Evolutionary conservation across 1,140 invertebrate species (phyloP).

Genomic region (Hesperophylax magnus): DNA sequence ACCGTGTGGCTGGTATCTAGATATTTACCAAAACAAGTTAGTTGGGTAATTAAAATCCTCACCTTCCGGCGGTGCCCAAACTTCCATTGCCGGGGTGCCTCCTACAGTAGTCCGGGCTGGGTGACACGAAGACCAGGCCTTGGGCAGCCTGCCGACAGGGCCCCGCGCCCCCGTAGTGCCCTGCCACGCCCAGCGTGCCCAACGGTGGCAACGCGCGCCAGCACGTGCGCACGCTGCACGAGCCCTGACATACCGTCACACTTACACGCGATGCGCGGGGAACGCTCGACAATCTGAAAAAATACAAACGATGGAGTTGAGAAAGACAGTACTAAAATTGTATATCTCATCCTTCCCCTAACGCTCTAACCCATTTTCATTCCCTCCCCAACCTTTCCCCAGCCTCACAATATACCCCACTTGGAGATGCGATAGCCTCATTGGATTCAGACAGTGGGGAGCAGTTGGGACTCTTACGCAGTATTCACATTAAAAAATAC

Average conservation of each 20-base stretch:
- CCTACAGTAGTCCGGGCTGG: conserved; percentile 95
- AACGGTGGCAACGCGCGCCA: conserved; percentile 89
- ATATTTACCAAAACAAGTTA: too few relatives aligned
- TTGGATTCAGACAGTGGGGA: too few relatives aligned
- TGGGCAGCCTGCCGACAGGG: conserved; percentile 56
- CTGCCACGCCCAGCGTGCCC: conserved; percentile 82
- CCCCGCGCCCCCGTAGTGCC: conserved; percentile 38
- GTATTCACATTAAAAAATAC: too few relatives aligned
- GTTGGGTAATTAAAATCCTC: conserved; percentile 37
- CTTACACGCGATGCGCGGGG: conserved; percentile 88
- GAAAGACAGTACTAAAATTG: too few relatives aligned
- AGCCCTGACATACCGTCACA: conserved; percentile 93
- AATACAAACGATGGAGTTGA: too few relatives aligned
- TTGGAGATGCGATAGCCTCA: too few relatives aligned
- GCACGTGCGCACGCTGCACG: conserved; percentile 88
- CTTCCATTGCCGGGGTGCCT: conserved; percentile 82
- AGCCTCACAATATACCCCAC: too few relatives aligned
- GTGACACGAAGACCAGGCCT: conserved; percentile 82
- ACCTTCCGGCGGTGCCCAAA: conserved; percentile 81
- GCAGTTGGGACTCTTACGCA: too few relatives aligned
- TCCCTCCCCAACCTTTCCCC: too few relatives aligned
- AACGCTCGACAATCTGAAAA: conserved; percentile 76
- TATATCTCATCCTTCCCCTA: too few relatives aligned
- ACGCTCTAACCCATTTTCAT: too few relatives aligned
- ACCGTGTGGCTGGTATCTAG: too few relatives aligned